A percentile compares a stretch with the other conserved stretches of the same genome.
Conservation (phyloP, 2,888 invertebrate species). For the Rhamphomyia laevipes region DNA sequence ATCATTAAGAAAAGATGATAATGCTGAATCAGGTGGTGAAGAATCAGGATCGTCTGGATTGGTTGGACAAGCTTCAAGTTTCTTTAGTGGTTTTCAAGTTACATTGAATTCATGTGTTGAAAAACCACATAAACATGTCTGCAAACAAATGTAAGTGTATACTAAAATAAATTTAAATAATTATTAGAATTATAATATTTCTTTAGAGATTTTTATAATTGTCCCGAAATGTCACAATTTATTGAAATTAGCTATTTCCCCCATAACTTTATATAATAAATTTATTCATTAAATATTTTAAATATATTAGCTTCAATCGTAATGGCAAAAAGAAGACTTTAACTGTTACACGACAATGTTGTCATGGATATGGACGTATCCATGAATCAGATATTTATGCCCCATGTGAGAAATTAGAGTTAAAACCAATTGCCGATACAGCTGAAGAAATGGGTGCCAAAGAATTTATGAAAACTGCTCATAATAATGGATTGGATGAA, state of each 20-base stretch:
- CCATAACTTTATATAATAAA: neutral
- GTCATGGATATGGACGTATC: slow-evolving; percentile 48
- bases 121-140: slow-evolving; percentile 35
- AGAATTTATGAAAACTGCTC: slow-evolving; percentile 45
- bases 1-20: slow-evolving; percentile 22
- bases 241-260: neutral
- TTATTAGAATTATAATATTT: neutral
- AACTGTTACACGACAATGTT: slow-evolving; percentile 53
- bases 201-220: neutral
- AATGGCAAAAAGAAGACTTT: slow-evolving; percentile 49
- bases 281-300: neutral
- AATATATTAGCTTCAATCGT: slow-evolving; percentile 41
- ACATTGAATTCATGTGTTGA: slow-evolving; percentile 37
- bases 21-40: slow-evolving; percentile 12
- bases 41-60: slow-evolving; percentile 20
- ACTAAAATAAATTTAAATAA: slow-evolving; percentile 1
- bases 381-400: slow-evolving; percentile 32
- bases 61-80: slow-evolving; percentile 19
- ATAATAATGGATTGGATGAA: slow-evolving; percentile 40
- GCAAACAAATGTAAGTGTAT: slow-evolving; percentile 36
- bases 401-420: slow-evolving; percentile 44
- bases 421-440: slow-evolving; percentile 44
- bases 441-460: slow-evolving; percentile 45
- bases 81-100: slow-evolving; percentile 32
- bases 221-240: neutral